Percentiles rank a stretch among this genome's conserved stretches.
Evolutionary conservation across 2,888 invertebrate species (phyloP).

Genomic region (Phengaris arion): DNA sequence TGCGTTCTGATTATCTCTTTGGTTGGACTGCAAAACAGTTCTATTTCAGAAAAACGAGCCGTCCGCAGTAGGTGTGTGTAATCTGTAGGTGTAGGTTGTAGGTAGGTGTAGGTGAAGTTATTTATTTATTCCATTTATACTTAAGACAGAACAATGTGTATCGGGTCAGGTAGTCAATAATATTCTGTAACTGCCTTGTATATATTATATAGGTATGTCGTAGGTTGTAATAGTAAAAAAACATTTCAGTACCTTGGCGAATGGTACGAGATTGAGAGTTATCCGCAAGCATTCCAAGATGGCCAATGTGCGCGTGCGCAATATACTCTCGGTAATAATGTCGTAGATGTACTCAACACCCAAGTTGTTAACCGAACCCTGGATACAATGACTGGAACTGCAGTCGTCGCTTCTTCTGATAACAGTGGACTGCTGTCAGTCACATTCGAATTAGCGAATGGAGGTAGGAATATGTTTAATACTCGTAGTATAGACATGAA

Average conservation of each 20-base stretch:
- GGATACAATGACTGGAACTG: constrained; percentile 73
- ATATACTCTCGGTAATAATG: constrained; percentile 56
- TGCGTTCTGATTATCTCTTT: too few species aligned
- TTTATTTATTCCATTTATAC: too few species aligned
- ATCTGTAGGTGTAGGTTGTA: too few species aligned
- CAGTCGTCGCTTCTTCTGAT: constrained; percentile 60
- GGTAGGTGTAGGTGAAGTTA: too few species aligned
- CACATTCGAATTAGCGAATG: constrained; percentile 68
- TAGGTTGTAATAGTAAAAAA: not conserved
- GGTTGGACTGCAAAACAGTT: too few species aligned
- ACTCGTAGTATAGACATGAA: too few species aligned
- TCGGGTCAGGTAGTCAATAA: too few species aligned
- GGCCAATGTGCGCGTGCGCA: constrained; percentile 81
- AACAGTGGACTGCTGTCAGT: constrained; percentile 77
- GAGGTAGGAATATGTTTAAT: constrained; percentile 52
- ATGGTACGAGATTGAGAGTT: constrained; percentile 83
- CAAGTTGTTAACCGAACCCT: constrained; percentile 63
- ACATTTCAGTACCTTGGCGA: constrained; percentile 58
- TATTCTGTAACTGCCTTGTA: too few species aligned
- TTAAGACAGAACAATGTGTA: too few species aligned
- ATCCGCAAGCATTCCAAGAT: constrained; percentile 79
- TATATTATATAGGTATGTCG: too few species aligned
- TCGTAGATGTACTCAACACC: constrained; percentile 48
- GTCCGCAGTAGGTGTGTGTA: too few species aligned
- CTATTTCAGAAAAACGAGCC: too few species aligned